These are phyloP conservation scores for Dermochelys coriacea DNA, from an alignment of 2,797 vertebrate genomes.

Conservation along the genomic window DNA sequence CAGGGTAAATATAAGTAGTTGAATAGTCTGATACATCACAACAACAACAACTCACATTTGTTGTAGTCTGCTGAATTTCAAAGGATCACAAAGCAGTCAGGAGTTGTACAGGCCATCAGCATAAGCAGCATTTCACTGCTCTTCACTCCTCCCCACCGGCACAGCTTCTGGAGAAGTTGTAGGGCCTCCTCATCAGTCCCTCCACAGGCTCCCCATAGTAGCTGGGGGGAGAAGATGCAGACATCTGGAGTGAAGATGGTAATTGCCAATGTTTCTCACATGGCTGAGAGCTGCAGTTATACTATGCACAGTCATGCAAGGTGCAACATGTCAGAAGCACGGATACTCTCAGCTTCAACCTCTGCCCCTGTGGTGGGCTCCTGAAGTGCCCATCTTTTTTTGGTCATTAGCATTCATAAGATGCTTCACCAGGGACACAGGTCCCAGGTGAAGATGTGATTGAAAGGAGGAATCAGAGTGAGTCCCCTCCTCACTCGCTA, in stretches of 20 bases:
- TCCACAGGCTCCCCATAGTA: neutral
- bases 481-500: too few relatives aligned
- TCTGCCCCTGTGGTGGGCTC: neutral
- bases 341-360: neutral
- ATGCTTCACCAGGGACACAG: neutral
- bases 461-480: neutral
- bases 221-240: neutral
- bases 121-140: neutral
- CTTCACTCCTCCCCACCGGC: neutral
- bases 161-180: neutral
- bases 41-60: neutral
- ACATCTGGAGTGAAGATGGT: neutral
- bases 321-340: neutral
- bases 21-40: neutral
- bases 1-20: neutral
- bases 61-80: neutral
- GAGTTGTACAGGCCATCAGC: neutral
- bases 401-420: neutral
- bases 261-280: neutral
- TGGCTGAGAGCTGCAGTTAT: neutral
- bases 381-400: neutral
- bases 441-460: neutral
- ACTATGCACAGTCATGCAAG: neutral
- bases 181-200: neutral
- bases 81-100: neutral